phyloP scores from a whole-genome alignment of 2,888 invertebrate species.

The Notodonta dromedarius region DNA sequence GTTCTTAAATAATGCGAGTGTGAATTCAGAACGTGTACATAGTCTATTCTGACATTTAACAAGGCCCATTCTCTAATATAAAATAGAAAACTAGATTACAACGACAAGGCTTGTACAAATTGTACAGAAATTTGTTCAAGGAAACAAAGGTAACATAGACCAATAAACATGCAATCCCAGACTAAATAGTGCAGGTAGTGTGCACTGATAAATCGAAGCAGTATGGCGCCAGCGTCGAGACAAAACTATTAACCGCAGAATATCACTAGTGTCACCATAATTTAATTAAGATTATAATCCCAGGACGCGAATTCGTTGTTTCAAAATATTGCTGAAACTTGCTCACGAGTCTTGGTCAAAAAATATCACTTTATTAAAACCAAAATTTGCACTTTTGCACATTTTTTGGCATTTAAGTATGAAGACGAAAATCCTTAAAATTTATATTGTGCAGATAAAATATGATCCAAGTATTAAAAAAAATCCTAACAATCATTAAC shows the following conservation, averaged over 20 bases:
- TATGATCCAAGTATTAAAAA: too few species aligned
- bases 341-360: too few species aligned
- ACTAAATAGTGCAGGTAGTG: constrained; percentile 7
- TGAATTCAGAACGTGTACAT: too few species aligned
- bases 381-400: too few species aligned
- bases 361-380: too few species aligned
- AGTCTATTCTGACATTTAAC: neutral
- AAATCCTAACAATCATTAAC: too few species aligned
- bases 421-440: too few species aligned
- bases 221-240: constrained; percentile 58
- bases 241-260: constrained; percentile 55
- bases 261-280: constrained; percentile 37
- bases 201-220: constrained; percentile 30
- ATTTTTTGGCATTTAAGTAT: too few species aligned
- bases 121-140: constrained; percentile 9
- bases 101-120: constrained; percentile 5
- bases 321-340: too few species aligned
- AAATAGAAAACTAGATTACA: neutral
- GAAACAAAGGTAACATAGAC: neutral
- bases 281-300: constrained; percentile 5
- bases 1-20: too few species aligned
- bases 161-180: constrained; percentile 28
- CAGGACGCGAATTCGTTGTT: neutral
- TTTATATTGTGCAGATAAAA: too few species aligned
- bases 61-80: neutral